Evolutionary conservation across 2,797 vertebrate genomes (phyloP).

Genomic region (Rhyacichthys aspro): DNA sequence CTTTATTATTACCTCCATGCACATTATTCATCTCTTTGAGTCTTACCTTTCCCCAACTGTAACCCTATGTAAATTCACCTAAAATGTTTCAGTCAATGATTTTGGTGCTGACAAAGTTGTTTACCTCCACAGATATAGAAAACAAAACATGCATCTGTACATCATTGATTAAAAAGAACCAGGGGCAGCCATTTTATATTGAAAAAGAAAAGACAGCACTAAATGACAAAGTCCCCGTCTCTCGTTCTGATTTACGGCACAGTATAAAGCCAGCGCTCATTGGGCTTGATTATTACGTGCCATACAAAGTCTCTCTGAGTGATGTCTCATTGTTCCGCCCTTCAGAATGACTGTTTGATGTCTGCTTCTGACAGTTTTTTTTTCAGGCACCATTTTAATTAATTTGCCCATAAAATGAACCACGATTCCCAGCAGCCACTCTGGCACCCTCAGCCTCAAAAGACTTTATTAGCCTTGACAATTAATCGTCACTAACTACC

Average conservation of each 20-base stretch:
- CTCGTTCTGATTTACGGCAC: constrained; percentile 60
- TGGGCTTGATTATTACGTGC: constrained; percentile 60
- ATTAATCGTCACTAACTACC: constrained; percentile 80
- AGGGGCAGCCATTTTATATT: constrained; percentile 51
- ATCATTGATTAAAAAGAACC: constrained; percentile 25
- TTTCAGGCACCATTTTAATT: constrained; percentile 73
- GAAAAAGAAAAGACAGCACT: constrained; percentile 60
- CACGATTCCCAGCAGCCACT: constrained; percentile 68
- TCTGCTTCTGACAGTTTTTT: constrained; percentile 57
- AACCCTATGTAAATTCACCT: no score
- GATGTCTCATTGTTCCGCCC: constrained; percentile 74
- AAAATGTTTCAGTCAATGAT: not conserved
- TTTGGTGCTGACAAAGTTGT: not conserved
- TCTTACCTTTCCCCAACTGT: no score
- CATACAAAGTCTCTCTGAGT: constrained; percentile 43
- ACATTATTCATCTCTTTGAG: no score
- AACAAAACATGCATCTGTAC: not conserved
- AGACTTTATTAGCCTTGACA: constrained; percentile 78
- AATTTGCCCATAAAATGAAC: constrained; percentile 76
- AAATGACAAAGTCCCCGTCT: constrained; percentile 62
- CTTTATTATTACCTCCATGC: no score
- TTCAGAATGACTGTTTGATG: constrained; percentile 64
- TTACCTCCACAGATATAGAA: constrained; percentile 1
- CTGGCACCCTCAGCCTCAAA: constrained; percentile 57
- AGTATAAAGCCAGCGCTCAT: constrained; percentile 60